Base-by-base conservation (phyloP, 2,113 vertebrate species). In the Lepus americanus region DNA sequence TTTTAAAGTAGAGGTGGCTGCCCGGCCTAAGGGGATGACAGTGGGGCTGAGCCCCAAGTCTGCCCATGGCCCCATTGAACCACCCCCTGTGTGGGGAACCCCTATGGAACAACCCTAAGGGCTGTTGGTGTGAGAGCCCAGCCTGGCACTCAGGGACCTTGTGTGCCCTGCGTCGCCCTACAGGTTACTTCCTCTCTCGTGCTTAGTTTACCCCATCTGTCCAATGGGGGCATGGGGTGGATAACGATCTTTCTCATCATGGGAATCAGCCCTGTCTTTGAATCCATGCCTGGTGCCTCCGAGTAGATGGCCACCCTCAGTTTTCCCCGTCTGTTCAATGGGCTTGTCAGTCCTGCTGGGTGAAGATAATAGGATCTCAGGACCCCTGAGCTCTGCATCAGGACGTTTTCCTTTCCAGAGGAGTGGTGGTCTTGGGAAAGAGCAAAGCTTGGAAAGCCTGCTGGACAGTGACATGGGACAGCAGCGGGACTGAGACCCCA, bases 141-240 rank as follows among this genome's bases (percentile, higher is more conserved):
- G 25, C 76, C 79, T n/a, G 29, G 55, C 39, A 44, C 17, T n/a
- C 25, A 33, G 84, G 90, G 25, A 36, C 59, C 5, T 64, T 23
- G 6, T 0, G 3, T 14, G 19, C 23, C 1, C 63, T 76, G 16
- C 53, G 55, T 29, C 33, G 22, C 29, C 0, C 14, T 27, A 7
- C 7, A 25, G 19, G 16, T 22, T 55, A 69, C 44, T 55, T 73
- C n/a, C 49, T 16, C 7, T 70, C 33, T 74, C 31, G 63, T 12
- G 29, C 74, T 81, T 31, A 5, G 25, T 73, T 67, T 67, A 31
- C n/a, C 69, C 55, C 31, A 17, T 9, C 11, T 31, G 61, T 70
- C 8, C 12, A 53, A 6, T 20, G 17, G 8, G 44, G 13, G 53
- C 51, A 22, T 5, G 19, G n/a, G 36, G 33, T 4, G 6, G 76